Conservation (phyloP, 2,797 vertebrate species). For the Lerista edwardsae region DNA sequence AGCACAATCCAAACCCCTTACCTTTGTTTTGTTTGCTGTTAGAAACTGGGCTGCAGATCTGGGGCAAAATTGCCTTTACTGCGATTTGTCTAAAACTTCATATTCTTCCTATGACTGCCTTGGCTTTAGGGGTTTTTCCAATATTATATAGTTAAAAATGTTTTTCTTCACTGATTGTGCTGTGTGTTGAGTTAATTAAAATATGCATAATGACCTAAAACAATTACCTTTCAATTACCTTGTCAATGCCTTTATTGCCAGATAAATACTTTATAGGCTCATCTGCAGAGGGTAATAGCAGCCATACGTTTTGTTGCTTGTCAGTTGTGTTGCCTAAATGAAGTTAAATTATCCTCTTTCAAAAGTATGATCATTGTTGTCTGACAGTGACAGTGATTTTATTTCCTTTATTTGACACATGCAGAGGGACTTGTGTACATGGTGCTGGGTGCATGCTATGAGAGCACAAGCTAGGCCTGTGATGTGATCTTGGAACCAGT, state of each 20-base stretch:
- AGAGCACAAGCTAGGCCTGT: too few relatives aligned
- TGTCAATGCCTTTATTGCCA: slow-evolving; percentile 69
- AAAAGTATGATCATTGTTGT: background rate
- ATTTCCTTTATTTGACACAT: too few relatives aligned
- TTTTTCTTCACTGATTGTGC: slow-evolving; percentile 47
- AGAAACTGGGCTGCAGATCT: background rate
- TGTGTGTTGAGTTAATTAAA: slow-evolving; percentile 72
- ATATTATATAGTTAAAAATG: slow-evolving; percentile 23
- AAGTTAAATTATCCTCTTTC: slow-evolving; percentile 40
- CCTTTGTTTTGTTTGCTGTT: too few relatives aligned
- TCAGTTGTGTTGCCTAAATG: slow-evolving; percentile 38
- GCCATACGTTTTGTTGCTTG: slow-evolving; percentile 63
- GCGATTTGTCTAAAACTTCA: background rate
- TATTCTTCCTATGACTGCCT: background rate
- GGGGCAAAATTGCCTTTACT: background rate
- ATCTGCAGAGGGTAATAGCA: slow-evolving; percentile 48
- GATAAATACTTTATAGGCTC: slow-evolving; percentile 67
- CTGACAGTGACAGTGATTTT: background rate
- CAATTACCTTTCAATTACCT: slow-evolving; percentile 64
- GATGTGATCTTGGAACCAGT: too few relatives aligned
- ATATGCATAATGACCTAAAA: slow-evolving; percentile 70
- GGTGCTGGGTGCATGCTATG: too few relatives aligned
- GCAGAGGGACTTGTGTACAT: too few relatives aligned
- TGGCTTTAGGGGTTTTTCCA: slow-evolving; percentile 6
- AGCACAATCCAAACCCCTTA: too few relatives aligned